Conservation (phyloP, 2,797 vertebrate species). For the Rallus crepitans region DNA sequence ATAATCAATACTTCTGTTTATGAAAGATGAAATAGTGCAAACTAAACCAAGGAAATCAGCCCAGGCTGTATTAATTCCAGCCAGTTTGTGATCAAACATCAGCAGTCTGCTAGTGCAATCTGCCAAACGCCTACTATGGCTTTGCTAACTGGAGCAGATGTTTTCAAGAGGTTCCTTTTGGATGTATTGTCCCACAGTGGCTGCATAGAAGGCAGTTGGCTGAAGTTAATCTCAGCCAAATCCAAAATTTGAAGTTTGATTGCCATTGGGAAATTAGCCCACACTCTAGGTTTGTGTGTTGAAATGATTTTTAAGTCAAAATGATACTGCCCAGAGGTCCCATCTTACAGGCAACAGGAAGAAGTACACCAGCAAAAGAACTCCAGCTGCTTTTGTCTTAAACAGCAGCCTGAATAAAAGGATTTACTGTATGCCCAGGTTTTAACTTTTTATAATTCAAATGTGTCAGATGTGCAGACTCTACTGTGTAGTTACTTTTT, state of each 20-base stretch:
- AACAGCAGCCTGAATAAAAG: neutral
- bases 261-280: constrained; percentile 19
- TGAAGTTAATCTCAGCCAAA: constrained; percentile 4
- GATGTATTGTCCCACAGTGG: neutral
- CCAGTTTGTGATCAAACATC: neutral
- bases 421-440: neutral
- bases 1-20: neutral
- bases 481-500: neutral
- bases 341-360: neutral
- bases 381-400: constrained; percentile 2
- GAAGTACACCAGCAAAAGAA: neutral
- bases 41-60: neutral
- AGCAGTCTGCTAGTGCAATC: neutral
- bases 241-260: neutral
- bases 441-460: neutral
- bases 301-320: constrained; percentile 40
- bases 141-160: constrained; percentile 12
- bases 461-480: neutral
- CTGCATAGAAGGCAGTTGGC: neutral
- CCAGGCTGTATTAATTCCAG: neutral
- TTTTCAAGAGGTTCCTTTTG: neutral
- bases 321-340: neutral
- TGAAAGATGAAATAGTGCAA: neutral
- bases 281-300: neutral
- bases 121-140: neutral